Conservation (phyloP, 2,888 invertebrate species). For the Cremastinae sp. region DNA sequence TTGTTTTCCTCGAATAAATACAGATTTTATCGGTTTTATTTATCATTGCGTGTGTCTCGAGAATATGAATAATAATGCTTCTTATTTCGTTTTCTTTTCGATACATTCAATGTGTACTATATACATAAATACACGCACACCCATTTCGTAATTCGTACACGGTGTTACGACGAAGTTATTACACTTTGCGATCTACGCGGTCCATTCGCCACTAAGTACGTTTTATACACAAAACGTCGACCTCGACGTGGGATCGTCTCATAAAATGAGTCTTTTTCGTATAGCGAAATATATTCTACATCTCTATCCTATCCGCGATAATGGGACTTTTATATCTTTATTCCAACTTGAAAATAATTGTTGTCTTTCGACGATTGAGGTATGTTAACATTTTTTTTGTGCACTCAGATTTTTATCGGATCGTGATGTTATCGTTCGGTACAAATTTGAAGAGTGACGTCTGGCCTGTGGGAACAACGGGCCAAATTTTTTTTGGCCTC, state of each 20-base stretch:
- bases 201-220: neutral
- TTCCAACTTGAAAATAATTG: neutral
- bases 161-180: conserved; percentile 6
- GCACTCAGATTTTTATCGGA: no score
- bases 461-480: no score
- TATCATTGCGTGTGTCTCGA: conserved; percentile 25
- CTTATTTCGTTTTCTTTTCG: conserved; percentile 22
- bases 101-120: conserved; percentile 21
- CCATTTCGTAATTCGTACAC: neutral
- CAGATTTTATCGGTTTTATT: conserved; percentile 16
- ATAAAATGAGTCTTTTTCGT: conserved; percentile 14
- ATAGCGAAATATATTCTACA: conserved; percentile 49
- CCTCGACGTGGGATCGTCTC: neutral
- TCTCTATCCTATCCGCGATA: conserved; percentile 1
- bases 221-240: conserved; percentile 30
- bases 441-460: no score
- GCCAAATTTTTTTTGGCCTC: no score
- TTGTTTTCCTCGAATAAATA: neutral
- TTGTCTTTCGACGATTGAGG: neutral
- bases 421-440: no score
- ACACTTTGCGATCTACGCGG: conserved; percentile 1
- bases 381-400: no score
- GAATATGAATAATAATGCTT: conserved; percentile 21
- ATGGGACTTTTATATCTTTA: conserved; percentile 15
- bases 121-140: conserved; percentile 14